Conservation (phyloP, 1,140 invertebrate species). For the Stratiolaelaps scimitus region DNA sequence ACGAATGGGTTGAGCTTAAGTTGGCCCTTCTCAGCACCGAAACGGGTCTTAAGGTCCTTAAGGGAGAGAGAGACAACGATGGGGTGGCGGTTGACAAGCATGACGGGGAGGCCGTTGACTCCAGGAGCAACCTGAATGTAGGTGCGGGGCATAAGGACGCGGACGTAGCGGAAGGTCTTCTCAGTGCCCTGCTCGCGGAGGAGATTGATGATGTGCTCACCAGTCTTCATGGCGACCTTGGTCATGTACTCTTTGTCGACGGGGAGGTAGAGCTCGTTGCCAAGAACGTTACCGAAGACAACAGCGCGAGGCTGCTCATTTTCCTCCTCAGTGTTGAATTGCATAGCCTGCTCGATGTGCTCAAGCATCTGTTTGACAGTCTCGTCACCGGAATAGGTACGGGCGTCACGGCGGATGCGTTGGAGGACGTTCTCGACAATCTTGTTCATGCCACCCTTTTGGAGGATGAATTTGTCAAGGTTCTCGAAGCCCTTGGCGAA, state of each 20-base stretch:
- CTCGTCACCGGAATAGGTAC: not conserved
- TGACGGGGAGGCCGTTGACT: conserved; percentile 24
- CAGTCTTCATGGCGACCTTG: conserved; percentile 5
- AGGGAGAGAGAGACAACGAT: conserved; percentile 13
- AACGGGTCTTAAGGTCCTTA: conserved; percentile 5
- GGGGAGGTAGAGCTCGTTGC: conserved; percentile 15
- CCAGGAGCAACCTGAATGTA: conserved; percentile 16
- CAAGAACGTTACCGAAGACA: conserved; percentile 7
- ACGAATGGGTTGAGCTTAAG: not conserved
- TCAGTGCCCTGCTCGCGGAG: conserved; percentile 2
- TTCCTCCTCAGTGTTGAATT: conserved; percentile 20
- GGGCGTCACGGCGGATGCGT: conserved; percentile 18
- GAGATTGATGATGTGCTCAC: conserved; percentile 14
- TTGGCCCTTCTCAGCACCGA: conserved; percentile 16
- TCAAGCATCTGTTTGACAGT: conserved; percentile 8
- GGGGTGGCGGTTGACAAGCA: conserved; percentile 14
- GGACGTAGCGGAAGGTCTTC: conserved; percentile 21
- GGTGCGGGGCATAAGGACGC: conserved; percentile 22
- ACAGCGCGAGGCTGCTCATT: conserved; percentile 9
- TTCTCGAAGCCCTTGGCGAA: conserved; percentile 16
- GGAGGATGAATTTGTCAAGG: conserved; percentile 4
- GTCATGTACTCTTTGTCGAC: conserved; percentile 22
- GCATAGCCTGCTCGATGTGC: conserved; percentile 19
- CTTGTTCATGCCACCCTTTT: conserved; percentile 11
- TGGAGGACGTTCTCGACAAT: conserved; percentile 24